A percentile compares a stretch with the other conserved stretches of the same genome.
Conservation (phyloP, 2,888 invertebrate species). For the Aspidapion aeneum region DNA sequence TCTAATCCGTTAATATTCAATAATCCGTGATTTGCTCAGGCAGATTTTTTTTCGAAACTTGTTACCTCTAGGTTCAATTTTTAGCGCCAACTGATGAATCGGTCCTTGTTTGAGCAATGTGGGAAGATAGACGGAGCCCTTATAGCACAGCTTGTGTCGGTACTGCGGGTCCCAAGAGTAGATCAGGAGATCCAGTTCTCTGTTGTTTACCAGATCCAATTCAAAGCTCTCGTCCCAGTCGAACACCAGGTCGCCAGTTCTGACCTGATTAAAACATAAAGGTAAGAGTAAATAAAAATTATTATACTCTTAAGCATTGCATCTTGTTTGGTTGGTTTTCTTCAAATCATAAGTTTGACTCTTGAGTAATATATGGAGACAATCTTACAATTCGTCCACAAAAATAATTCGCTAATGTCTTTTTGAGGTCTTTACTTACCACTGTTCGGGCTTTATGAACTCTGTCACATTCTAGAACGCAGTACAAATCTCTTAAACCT, state of each 20-base stretch:
- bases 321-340: too few relatives aligned
- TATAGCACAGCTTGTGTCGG: slow-evolving; percentile 93
- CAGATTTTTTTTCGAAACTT: too few relatives aligned
- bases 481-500: slow-evolving; percentile 84
- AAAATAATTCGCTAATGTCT: too few relatives aligned
- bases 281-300: background rate
- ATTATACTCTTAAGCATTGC: too few relatives aligned
- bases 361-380: too few relatives aligned
- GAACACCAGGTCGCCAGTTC: slow-evolving; percentile 93
- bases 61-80: slow-evolving; percentile 62
- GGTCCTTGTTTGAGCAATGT: slow-evolving; percentile 79
- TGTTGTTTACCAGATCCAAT: slow-evolving; percentile 90
- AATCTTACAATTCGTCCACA: too few relatives aligned
- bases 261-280: slow-evolving; percentile 54
- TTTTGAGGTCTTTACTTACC: too few relatives aligned
- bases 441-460: slow-evolving; percentile 96
- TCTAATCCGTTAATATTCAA: too few relatives aligned
- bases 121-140: slow-evolving; percentile 82
- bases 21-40: too few relatives aligned
- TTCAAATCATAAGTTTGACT: too few relatives aligned
- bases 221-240: slow-evolving; percentile 99
- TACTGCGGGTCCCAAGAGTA: slow-evolving; percentile 99
- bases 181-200: slow-evolving; percentile 92
- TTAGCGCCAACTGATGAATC: slow-evolving; percentile 85
- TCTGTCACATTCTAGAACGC: slow-evolving; percentile 95